Conservation (phyloP, 1,140 invertebrate genomes). For the Pomacea maculata region DNA sequence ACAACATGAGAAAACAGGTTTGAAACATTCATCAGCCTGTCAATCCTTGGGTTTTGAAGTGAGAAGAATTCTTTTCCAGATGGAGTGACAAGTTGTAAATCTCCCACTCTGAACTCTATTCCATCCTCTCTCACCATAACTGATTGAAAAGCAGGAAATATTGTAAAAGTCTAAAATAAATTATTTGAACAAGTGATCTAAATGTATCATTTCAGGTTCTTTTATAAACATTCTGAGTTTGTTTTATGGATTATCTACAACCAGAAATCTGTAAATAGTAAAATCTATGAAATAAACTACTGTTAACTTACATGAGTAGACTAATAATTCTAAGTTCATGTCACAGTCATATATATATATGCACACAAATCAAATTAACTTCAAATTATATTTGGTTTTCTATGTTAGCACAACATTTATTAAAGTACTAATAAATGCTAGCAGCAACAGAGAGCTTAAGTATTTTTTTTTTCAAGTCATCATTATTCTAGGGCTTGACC, state of each 20-base stretch:
- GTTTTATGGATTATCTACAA: neutral
- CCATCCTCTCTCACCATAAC: neutral
- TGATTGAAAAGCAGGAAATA: neutral
- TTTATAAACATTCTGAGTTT: neutral
- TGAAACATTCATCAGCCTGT: constrained; percentile 7
- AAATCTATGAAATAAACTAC: neutral
- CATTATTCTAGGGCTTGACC: too few species aligned
- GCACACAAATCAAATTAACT: too few species aligned
- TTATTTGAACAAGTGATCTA: too few species aligned
- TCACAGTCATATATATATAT: too few species aligned
- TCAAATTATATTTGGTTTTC: too few species aligned
- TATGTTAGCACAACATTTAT: too few species aligned
- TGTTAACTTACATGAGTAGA: neutral
- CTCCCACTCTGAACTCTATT: constrained; percentile 8
- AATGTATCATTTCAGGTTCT: neutral
- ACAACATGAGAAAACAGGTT: neutral
- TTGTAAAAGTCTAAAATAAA: too few species aligned
- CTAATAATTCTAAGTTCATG: neutral
- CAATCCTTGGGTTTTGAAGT: constrained; percentile 18
- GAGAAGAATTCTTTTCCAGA: constrained; percentile 13
- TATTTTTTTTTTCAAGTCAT: too few species aligned
- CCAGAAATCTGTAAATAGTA: neutral
- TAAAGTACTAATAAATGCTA: too few species aligned
- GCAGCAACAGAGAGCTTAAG: too few species aligned
- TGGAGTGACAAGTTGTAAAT: constrained; percentile 8